Percentiles rank a stretch among this genome's conserved stretches.
phyloP scores from a whole-genome alignment of 2,797 vertebrate species.

The Botia almorhae region DNA sequence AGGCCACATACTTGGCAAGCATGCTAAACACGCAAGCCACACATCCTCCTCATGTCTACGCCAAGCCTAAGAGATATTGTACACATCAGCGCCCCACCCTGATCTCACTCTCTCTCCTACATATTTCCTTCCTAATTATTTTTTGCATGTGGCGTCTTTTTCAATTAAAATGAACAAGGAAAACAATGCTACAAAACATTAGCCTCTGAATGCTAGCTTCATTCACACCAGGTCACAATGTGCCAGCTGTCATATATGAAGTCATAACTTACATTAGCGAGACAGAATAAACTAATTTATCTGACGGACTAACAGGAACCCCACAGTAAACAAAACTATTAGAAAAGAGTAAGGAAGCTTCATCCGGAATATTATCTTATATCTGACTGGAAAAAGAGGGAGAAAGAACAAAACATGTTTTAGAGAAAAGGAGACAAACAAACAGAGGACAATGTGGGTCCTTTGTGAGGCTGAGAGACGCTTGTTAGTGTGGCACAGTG shows the following conservation, averaged over 20 bases:
- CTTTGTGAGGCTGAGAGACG: slow-evolving; percentile 24
- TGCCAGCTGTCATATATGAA: slow-evolving; percentile 9
- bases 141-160: slow-evolving; percentile 28
- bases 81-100: not conserved
- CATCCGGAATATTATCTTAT: too few species aligned
- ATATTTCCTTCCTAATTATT: not conserved
- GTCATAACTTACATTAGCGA: slow-evolving; percentile 12
- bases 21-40: slow-evolving; percentile 3
- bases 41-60: not conserved
- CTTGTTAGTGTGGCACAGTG: not conserved
- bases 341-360: not conserved
- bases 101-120: not conserved
- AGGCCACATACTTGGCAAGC: not conserved
- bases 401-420: too few species aligned
- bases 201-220: not conserved
- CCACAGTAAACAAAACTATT: not conserved
- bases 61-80: not conserved
- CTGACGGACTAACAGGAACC: slow-evolving; percentile 1
- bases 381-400: not conserved
- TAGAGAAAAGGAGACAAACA: not conserved
- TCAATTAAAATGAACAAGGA: slow-evolving; percentile 31
- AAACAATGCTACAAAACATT: not conserved
- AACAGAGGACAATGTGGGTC: not conserved
- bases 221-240: not conserved
- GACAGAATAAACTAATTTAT: not conserved